Evolutionary conservation across 2,113 vertebrate genomes (phyloP), one percentile per base, ranked within the genome.

Genomic region (Argyrosomus japonicus): DNA sequence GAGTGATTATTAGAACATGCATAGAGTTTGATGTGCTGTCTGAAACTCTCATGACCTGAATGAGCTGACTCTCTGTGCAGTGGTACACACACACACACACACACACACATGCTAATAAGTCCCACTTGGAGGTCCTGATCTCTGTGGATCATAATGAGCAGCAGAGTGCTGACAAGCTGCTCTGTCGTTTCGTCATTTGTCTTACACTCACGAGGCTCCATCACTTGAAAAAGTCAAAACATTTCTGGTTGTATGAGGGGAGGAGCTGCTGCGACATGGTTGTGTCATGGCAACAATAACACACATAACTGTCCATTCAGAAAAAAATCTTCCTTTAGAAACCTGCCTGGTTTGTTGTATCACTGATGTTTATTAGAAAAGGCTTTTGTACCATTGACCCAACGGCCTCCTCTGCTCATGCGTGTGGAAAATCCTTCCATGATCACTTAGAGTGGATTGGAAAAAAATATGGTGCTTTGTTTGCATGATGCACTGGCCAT

Each of bases 401-500:
- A 23, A 17, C n/a, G n/a, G 18, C 21, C 23, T 63, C 15, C 58
- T 60, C 36, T 40, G 18, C 18, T 71, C 47, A 73, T 58, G 10
- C 62, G 48, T 51, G 68, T 40, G 36, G 36, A 73, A 80, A 91
- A 93, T 92, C 51, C 75, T 85, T 91, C 83, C 76, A 79, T 74
- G 71, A 68, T 80, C 61, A 68, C 56, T 84, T 36, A 72, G 69
- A 78, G 58, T 21, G 14, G 53, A 71, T 65, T 11, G 61, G 73
- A 83, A 86, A 58, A 32, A 92, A 82, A 85, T 85, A 86, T 83
- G 48, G 43, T 15, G 0, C 61, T 93, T 40, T 58, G 36, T 95
- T 95, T 95, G 93, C 94, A 95, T 95, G 60, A 83, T 89, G 80
- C 23, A 67, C 45, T 70, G 68, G 69, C 77, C 84, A 92, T 92